These are phyloP conservation scores for cat (Felis catus) DNA, from an alignment of 2,113 vertebrate species.

Conservation along the genomic window DNA sequence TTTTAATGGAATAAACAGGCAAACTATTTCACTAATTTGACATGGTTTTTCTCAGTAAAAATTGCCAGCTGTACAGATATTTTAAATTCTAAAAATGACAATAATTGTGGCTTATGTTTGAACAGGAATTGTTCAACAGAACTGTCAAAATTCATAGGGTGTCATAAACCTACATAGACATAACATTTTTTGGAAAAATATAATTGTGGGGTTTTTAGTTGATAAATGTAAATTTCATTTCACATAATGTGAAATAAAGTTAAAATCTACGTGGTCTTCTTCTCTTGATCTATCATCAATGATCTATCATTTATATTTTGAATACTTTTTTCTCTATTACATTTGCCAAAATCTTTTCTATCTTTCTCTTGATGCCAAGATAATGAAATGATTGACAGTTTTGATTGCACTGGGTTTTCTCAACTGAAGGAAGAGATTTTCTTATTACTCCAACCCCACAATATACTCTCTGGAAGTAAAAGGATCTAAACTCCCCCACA, in stretches of 20 bases:
- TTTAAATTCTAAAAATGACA: conserved; percentile 13
- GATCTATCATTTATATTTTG: conserved; percentile 1
- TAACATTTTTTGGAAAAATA: neutral
- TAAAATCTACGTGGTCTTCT: neutral
- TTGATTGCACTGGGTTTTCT: conserved; percentile 11
- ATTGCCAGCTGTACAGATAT: neutral
- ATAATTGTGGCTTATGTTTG: neutral
- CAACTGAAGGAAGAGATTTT: neutral
- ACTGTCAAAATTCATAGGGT: neutral
- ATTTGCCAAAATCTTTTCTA: neutral
- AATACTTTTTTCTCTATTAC: conserved; percentile 18
- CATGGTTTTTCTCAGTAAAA: neutral
- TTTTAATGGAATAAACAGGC: neutral
- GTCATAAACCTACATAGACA: neutral
- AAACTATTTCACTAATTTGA: neutral
- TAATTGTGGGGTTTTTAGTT: neutral
- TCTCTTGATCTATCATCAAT: neutral
- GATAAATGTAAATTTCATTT: neutral
- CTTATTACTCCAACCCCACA: neutral
- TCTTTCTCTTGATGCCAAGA: neutral
- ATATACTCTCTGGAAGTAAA: neutral
- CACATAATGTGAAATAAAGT: neutral
- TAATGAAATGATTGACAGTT: conserved; percentile 1
- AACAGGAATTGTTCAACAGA: neutral
- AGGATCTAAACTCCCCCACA: neutral